Percentiles rank a stretch among this genome's conserved stretches.
Conservation (phyloP, 37 sponge, comb jelly and placozoan species). For the Tethya wilhelma region DNA sequence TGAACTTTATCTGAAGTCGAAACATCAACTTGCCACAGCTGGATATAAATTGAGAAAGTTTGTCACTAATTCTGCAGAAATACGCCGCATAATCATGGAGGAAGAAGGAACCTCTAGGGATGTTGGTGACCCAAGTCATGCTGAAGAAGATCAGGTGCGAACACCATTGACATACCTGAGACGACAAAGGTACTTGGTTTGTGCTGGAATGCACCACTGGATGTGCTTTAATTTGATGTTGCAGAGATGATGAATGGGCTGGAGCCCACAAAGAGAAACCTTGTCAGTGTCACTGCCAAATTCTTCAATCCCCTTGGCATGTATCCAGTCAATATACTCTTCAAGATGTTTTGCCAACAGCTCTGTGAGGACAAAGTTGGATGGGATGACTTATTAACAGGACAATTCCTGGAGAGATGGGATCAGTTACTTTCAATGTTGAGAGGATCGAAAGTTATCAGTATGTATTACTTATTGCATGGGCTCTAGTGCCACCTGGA, state of each 20-base stretch:
- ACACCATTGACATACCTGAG: not conserved
- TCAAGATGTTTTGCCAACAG: not conserved
- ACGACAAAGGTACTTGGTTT: not conserved
- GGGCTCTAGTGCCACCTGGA: too few species aligned
- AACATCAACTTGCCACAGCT: too few species aligned
- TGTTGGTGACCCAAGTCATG: not conserved
- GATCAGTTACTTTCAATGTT: not conserved
- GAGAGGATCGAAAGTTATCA: too few species aligned
- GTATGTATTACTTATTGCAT: too few species aligned
- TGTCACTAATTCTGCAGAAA: too few species aligned
- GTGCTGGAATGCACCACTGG: not conserved
- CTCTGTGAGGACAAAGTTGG: too few species aligned
- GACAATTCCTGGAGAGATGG: too few species aligned
- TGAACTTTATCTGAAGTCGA: too few species aligned
- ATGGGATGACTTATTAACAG: too few species aligned
- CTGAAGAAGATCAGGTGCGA: slow-evolving; percentile 22
- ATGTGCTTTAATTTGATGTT: not conserved
- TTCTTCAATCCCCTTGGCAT: slow-evolving; percentile 23
- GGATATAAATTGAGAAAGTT: too few species aligned
- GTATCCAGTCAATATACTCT: not conserved
- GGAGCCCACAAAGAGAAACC: slow-evolving; percentile 10
- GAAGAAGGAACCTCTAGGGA: too few species aligned
- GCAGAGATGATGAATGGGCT: not conserved
- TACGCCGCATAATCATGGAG: too few species aligned
- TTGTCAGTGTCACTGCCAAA: slow-evolving; percentile 5